A percentile compares a stretch with the other conserved stretches of the same genome.
phyloP scores from a whole-genome alignment of 2,888 invertebrate genomes.

The Drosophila longiperda region DNA sequence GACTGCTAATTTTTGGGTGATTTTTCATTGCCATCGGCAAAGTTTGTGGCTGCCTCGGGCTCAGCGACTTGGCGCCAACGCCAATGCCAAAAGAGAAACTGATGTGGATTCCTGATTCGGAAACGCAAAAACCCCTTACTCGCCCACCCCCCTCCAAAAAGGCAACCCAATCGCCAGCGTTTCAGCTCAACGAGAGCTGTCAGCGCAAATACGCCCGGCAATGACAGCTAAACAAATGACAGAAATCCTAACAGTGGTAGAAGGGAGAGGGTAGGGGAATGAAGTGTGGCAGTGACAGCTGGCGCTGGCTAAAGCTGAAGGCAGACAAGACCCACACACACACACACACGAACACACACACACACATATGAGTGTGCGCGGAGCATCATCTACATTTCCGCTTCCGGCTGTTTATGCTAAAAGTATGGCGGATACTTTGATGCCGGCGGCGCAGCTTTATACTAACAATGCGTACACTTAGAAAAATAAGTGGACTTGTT shows the following conservation, averaged over 20 bases:
- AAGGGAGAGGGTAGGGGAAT: constrained; percentile 3
- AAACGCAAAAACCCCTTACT: neutral
- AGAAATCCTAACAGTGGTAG: constrained; percentile 54
- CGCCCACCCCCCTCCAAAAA: neutral
- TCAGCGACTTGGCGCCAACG: constrained; percentile 60
- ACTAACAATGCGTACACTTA: constrained; percentile 34
- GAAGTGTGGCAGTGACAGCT: constrained; percentile 48
- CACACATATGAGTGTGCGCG: constrained; percentile 35
- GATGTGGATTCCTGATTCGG: constrained; percentile 7
- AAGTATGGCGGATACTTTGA: constrained; percentile 70
- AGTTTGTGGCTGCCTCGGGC: constrained; percentile 22
- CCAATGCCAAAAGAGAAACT: neutral
- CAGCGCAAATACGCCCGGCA: constrained; percentile 76
- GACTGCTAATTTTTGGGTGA: constrained; percentile 74
- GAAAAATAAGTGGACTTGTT: neutral
- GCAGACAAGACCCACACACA: constrained; percentile 27
- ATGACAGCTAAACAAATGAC: constrained; percentile 81
- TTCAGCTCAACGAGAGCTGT: constrained; percentile 57
- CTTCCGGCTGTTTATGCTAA: constrained; percentile 78
- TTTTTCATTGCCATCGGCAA: constrained; percentile 64
- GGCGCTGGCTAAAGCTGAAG: constrained; percentile 36
- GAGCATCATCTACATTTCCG: constrained; percentile 76
- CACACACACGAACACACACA: constrained; percentile 25
- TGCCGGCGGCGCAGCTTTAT: constrained; percentile 24
- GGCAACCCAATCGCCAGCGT: constrained; percentile 13